Percentiles rank a stretch among this genome's conserved stretches.
Conservation (phyloP, 64 coral and sea anemone species). For the Astreopora myriophthalma region DNA sequence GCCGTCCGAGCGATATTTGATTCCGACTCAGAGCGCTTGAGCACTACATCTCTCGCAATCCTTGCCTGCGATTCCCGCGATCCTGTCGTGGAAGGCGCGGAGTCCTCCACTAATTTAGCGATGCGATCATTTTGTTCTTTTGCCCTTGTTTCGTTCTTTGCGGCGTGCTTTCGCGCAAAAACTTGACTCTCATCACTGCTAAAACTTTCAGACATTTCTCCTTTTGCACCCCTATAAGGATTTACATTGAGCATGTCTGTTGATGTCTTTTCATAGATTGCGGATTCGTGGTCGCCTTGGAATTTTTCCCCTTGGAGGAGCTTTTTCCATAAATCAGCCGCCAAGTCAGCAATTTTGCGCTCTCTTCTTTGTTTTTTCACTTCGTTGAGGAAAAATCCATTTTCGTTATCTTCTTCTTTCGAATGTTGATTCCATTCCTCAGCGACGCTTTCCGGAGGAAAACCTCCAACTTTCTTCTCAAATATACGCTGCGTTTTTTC, state of each 20-base stretch:
- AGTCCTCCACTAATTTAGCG: neutral
- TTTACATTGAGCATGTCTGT: neutral
- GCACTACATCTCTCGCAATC: neutral
- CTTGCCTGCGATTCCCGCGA: neutral
- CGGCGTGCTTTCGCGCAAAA: neutral
- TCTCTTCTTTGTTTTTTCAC: neutral
- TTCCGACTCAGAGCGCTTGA: neutral
- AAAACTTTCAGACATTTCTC: neutral
- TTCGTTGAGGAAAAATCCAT: neutral
- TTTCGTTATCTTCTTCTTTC: neutral
- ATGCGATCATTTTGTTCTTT: neutral
- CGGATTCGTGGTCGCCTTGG: neutral
- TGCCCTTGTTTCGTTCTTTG: neutral
- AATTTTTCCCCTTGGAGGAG: constrained; percentile 24
- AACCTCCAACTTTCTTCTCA: neutral
- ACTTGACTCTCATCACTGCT: neutral
- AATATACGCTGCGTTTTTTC: neutral
- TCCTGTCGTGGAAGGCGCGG: neutral
- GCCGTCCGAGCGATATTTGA: neutral
- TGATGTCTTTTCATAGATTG: neutral
- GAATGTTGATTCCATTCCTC: neutral
- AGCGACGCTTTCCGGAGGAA: neutral
- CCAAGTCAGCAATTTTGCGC: neutral
- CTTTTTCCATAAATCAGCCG: constrained; percentile 29
- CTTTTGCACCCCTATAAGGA: neutral